Evolutionary conservation across 2,888 invertebrate species (phyloP).

Genomic region (Pristionchus fissidentatus): DNA sequence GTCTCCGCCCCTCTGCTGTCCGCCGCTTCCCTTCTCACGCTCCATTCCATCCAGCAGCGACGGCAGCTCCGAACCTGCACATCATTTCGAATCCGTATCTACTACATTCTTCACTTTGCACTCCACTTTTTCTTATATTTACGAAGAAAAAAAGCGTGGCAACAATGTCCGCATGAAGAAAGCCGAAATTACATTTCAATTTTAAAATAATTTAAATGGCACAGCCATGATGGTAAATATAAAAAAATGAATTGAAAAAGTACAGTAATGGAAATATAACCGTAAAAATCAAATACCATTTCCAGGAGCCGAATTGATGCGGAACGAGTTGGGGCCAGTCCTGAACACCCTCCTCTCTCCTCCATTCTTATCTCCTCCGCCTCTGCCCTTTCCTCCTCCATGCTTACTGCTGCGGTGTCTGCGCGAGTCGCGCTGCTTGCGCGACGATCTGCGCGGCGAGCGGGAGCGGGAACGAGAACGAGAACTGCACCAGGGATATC

Average conservation of each 20-base stretch:
- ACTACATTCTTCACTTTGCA: too few species aligned
- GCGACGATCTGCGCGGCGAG: constrained; percentile 5
- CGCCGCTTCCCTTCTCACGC: not conserved
- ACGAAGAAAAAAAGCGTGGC: too few species aligned
- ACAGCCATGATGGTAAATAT: too few species aligned
- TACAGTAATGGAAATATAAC: too few species aligned
- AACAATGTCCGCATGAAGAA: too few species aligned
- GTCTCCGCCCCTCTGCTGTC: not conserved
- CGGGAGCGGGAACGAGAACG: constrained; percentile 44
- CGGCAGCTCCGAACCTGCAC: not conserved
- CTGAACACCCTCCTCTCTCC: constrained; percentile 41
- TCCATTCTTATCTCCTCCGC: not conserved
- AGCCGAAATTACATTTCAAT: too few species aligned
- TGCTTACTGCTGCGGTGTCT: not conserved
- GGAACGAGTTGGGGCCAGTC: constrained; percentile 12
- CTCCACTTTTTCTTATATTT: too few species aligned
- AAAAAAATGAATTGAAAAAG: too few species aligned
- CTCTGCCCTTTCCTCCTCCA: not conserved
- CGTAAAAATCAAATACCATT: too few species aligned
- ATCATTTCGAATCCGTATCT: too few species aligned
- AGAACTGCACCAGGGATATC: too few species aligned
- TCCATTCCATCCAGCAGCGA: constrained; percentile 35
- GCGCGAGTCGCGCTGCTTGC: constrained; percentile 3
- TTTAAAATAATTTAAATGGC: too few species aligned
- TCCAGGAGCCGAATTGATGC: not conserved